A percentile compares a stretch with the other conserved stretches of the same genome.
Evolutionary conservation across 92 coral and sea anemone species (phyloP).

Genomic region (Metridium senile): DNA sequence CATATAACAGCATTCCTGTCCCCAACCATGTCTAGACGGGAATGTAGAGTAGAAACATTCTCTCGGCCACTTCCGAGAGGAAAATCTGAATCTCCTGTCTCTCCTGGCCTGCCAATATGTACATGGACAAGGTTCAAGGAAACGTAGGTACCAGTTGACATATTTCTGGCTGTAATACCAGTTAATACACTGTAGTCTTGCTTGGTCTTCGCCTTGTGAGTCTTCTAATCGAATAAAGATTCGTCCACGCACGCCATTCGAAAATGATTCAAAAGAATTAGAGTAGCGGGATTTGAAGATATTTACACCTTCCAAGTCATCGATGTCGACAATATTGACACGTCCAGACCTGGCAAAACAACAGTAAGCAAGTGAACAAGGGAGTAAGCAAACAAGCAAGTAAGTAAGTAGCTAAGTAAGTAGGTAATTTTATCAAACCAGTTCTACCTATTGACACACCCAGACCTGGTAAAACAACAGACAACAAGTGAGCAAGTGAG

Average conservation of each 20-base stretch:
- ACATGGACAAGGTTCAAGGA: slow-evolving; percentile 55
- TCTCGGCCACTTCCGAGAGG: slow-evolving; percentile 5
- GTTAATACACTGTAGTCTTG: slow-evolving; percentile 3
- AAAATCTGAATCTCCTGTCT: slow-evolving; percentile 35
- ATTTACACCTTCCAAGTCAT: slow-evolving; percentile 16
- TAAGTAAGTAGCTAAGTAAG: too few relatives aligned
- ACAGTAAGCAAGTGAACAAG: neutral
- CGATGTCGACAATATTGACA: slow-evolving; percentile 21
- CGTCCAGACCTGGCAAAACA: slow-evolving; percentile 23
- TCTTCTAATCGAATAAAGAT: slow-evolving; percentile 31
- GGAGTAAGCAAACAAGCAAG: neutral
- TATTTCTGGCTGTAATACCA: slow-evolving; percentile 3
- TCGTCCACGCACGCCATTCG: slow-evolving; percentile 18
- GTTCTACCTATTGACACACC: too few relatives aligned
- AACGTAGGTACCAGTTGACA: neutral
- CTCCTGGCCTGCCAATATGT: slow-evolving; percentile 46
- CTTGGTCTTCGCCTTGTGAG: neutral
- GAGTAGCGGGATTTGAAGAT: slow-evolving; percentile 2
- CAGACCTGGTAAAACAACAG: too few relatives aligned
- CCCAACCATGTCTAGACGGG: slow-evolving; percentile 16
- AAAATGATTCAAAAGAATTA: neutral
- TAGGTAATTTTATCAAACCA: too few relatives aligned
- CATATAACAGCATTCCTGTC: slow-evolving; percentile 39
- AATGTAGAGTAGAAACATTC: slow-evolving; percentile 14
- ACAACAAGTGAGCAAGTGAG: too few relatives aligned